These are phyloP conservation scores for Urocynchramus pylzowi DNA, from an alignment of 2,113 vertebrate genomes.

Conservation along the genomic window DNA sequence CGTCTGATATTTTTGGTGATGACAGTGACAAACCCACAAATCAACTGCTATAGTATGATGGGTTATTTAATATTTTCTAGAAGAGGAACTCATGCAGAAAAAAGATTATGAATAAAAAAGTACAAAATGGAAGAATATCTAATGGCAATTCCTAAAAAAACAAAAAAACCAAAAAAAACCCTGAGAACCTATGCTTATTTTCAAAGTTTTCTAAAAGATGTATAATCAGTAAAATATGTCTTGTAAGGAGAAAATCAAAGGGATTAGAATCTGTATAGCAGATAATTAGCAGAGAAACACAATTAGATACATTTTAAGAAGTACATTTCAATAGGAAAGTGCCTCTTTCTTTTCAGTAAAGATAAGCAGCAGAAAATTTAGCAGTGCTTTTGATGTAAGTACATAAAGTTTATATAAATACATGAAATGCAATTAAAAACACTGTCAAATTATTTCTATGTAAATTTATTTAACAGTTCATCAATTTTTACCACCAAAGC, in stretches of 20 bases:
- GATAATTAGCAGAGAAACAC: not conserved
- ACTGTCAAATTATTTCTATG: not conserved
- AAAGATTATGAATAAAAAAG: not conserved
- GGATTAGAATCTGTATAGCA: not conserved
- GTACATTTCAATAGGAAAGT: not conserved
- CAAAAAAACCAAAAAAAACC: not conserved
- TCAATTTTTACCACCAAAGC: not conserved
- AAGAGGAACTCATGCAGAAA: not conserved
- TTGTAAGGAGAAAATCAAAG: not conserved
- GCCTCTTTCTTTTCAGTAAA: not conserved
- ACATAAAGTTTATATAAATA: not conserved
- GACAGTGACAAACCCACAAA: not conserved
- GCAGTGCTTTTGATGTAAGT: not conserved
- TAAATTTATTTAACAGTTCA: not conserved
- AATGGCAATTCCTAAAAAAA: not conserved
- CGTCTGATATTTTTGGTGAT: not conserved
- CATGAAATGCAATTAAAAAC: not conserved
- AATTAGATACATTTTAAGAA: not conserved
- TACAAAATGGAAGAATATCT: not conserved
- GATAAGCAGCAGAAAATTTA: not conserved
- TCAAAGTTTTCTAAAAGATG: accelerated
- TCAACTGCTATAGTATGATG: not conserved
- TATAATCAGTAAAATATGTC: not conserved
- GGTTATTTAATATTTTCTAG: not conserved
- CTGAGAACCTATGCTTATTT: accelerated